These are phyloP conservation scores for Enteromius trimaculatus DNA, from an alignment of 2,797 vertebrate genomes.

Conservation along the genomic window DNA sequence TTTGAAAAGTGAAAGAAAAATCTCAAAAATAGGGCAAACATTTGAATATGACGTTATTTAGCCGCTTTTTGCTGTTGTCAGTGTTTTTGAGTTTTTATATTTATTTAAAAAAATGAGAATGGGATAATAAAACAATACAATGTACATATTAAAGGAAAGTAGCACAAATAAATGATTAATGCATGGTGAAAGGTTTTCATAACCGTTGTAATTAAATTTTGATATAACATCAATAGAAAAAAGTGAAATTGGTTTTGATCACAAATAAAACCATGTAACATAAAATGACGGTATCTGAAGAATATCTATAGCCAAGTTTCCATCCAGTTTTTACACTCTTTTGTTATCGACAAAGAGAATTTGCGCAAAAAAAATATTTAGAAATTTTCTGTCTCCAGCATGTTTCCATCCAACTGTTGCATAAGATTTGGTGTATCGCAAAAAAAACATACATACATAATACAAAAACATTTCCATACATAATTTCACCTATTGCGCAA, in stretches of 20 bases:
- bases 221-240: neutral
- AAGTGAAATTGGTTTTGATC: neutral
- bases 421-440: too few relatives aligned
- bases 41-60: neutral
- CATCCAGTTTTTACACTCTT: too few relatives aligned
- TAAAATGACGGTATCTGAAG: neutral
- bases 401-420: too few relatives aligned
- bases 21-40: neutral
- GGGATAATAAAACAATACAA: neutral
- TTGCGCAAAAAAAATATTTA: too few relatives aligned
- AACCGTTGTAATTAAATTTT: neutral
- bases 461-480: too few relatives aligned
- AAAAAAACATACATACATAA: too few relatives aligned
- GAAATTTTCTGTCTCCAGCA: too few relatives aligned
- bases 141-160: neutral
- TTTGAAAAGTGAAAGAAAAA: neutral
- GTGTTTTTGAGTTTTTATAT: neutral
- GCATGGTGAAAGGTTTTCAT: neutral
- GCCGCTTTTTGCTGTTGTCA: neutral
- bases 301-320: neutral
- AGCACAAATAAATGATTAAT: neutral
- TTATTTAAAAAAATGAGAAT: neutral
- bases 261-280: neutral
- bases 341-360: too few relatives aligned
- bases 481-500: too few relatives aligned